Conservation (phyloP, 2,113 vertebrate species). For the Nansenia antarctica region DNA sequence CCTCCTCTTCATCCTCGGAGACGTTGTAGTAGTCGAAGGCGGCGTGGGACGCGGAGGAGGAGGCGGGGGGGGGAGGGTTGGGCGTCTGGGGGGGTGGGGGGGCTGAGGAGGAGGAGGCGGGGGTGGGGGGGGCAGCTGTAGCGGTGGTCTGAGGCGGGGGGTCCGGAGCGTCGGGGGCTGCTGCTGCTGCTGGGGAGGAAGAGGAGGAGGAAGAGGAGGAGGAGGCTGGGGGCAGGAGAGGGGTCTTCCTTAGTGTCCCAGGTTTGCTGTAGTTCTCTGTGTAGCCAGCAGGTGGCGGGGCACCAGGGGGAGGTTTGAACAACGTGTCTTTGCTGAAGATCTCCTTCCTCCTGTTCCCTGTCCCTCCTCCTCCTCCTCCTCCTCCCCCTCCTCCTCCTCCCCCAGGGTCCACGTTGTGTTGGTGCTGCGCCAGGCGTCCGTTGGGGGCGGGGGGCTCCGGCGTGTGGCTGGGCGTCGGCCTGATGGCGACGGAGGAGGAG, state of each 20-base stretch:
- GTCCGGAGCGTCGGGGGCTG: slow-evolving; percentile 85
- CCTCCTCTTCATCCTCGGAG: slow-evolving; percentile 94
- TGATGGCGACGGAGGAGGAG: no score
- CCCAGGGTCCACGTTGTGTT: slow-evolving; percentile 84
- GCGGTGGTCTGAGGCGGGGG: no score
- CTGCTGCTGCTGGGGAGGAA: no score
- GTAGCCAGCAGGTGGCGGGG: slow-evolving; percentile 87
- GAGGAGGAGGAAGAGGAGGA: no score
- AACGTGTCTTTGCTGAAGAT: slow-evolving; percentile 99
- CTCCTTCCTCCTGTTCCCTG: slow-evolving; percentile 95
- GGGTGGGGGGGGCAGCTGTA: slow-evolving; percentile 81
- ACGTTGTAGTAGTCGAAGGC: slow-evolving; percentile 99
- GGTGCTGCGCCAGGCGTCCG: slow-evolving; percentile 89
- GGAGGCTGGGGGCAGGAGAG: slow-evolving; percentile 87
- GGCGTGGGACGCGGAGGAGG: slow-evolving; percentile 70
- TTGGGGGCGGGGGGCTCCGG: slow-evolving; percentile 86
- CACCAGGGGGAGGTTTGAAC: slow-evolving; percentile 96
- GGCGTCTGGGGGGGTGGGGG: slow-evolving; percentile 78
- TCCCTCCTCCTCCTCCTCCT: slow-evolving; percentile 75
- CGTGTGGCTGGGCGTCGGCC: slow-evolving; percentile 79
- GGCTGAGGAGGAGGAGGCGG: slow-evolving; percentile 79
- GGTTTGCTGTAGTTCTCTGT: slow-evolving; percentile 91
- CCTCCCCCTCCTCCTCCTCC: slow-evolving; percentile 76
- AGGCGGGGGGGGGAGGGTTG: slow-evolving; percentile 76
- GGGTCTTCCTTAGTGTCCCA: slow-evolving; percentile 90